Evolutionary conservation across 2,888 invertebrate species (phyloP).

Genomic region (Eumerus sabulonum): DNA sequence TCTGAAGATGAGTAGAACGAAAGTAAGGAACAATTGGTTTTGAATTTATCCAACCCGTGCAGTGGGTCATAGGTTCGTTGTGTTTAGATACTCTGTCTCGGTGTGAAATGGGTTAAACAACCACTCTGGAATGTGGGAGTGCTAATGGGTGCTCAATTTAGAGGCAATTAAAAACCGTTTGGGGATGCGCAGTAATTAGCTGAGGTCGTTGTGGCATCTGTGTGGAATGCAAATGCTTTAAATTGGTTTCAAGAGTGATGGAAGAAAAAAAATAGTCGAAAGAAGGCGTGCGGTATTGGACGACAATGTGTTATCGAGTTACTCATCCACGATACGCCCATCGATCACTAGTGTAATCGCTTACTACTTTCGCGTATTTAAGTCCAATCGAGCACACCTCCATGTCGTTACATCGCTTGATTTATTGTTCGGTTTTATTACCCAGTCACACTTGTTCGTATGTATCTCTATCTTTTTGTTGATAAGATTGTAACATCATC

Average conservation of each 20-base stretch:
- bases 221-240: constrained; percentile 29
- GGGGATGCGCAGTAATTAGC: no score
- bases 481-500: no score
- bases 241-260: constrained; percentile 16
- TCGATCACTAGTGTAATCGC: constrained; percentile 15
- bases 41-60: background rate
- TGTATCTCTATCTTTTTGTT: no score
- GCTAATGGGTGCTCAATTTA: constrained; percentile 28
- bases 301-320: no score
- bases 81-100: no score
- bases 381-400: constrained; percentile 14
- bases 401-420: constrained; percentile 18
- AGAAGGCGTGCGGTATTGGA: no score
- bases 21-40: no score
- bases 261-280: no score
- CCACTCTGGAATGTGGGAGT: constrained; percentile 35
- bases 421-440: constrained; percentile 21
- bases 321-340: constrained; percentile 1
- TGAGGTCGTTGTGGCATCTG: constrained; percentile 17
- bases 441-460: no score
- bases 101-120: background rate
- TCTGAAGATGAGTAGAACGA: no score
- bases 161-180: constrained; percentile 27
- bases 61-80: background rate
- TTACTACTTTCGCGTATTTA: constrained; percentile 18